Base-by-base conservation (phyloP, 92 coral and sea anemone genomes). In the Umimayanthus kanabou region DNA sequence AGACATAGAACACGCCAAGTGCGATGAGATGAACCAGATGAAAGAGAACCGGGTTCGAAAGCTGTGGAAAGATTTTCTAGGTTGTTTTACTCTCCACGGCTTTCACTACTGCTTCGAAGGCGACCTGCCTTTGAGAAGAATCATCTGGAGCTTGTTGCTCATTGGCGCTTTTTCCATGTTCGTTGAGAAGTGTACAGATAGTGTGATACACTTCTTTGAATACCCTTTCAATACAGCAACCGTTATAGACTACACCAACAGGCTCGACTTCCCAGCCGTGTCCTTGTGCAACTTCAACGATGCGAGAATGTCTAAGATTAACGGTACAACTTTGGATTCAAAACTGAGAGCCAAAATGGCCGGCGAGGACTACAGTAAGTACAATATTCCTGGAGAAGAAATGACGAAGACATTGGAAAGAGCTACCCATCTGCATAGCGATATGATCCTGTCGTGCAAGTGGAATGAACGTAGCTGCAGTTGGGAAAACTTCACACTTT, bases 241-340 rank as follows among this genome's bases (percentile, higher is more conserved):
- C 9, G 90, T 95, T 14, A 79, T 95, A 80, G 92, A 90, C 71
- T 95, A 95, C 89, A 92, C 88, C 28, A 91, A 90, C 61, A 91
- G 89, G 6, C 79, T 95, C 77, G 89, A 91, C 39, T 95, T 95
- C 66, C 98, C 98, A 14, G 98, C 96, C 10, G 89, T 95, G 49
- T 93, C 98, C n/a, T 77, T 95, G 40, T 95, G 98, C 82, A 95
- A 95, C 65, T 93, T 88, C 91, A 95, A 95, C 94, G 98, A 95
- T 72, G 98, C 91, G 25, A 90, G 98, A 30, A 61, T 95, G 88
- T 93, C 98, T 4, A 90, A 88, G 80, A 95, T 95, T 89, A 93
- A 95, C 50, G 98, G 98, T 39, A 93, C 98, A 0, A 76, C 91
- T 18, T 74, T 95, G 79, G 82, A 95, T 77, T 61, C 81, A 6